Base-by-base conservation (phyloP, 2,888 invertebrate genomes). In the Pantelozetes paolii region DNA sequence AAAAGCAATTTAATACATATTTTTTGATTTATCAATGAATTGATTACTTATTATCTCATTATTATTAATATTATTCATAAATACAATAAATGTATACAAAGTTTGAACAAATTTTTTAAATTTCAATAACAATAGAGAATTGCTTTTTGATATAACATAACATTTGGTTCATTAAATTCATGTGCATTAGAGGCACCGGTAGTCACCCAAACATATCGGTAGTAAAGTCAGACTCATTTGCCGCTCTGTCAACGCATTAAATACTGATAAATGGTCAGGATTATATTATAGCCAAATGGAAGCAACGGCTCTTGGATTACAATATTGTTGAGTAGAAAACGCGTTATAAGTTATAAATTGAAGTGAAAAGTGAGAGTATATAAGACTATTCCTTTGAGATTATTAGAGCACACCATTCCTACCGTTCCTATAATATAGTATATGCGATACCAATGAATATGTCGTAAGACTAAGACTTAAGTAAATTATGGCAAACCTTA, bases 181-280 rank as follows among this genome's bases (percentile, higher is more conserved):
- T 54, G 54, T 54, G 54, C 54, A 26, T 50, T 20, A 8, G 50
- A 18, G 50, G 50, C 36, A 36, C 36, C 36, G 36, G 36, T 36
- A 36, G 36, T 36, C 36, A 36, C 36, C 36, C 36, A 36, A 36
- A 36, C 36, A 36, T 36, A 36, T 8, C 9, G 9, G 36, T 36
- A 8, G 36, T 36, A 50, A 50, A 50, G 50, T 50, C 50, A 50
- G 50, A 15, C 48, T 71, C 71, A 71, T 71, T 71, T 71, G 48
- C 71, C 71, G 71, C 45, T 48, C n/a, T 54, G 54, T 54, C 54
- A 48, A 54, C 70, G 70, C 48, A 70, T 74, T 74, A 76, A 73
- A 72, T 74, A 73, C 75, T 76, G 77, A 77, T 76, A 76, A 77
- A 77, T 77, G 77, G 76, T 74, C 70, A 57, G 71, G 77, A 77